Evolutionary conservation across 2,888 invertebrate genomes (phyloP), one percentile per base, ranked within the genome.

Genomic region (Pseudococcus viburni): DNA sequence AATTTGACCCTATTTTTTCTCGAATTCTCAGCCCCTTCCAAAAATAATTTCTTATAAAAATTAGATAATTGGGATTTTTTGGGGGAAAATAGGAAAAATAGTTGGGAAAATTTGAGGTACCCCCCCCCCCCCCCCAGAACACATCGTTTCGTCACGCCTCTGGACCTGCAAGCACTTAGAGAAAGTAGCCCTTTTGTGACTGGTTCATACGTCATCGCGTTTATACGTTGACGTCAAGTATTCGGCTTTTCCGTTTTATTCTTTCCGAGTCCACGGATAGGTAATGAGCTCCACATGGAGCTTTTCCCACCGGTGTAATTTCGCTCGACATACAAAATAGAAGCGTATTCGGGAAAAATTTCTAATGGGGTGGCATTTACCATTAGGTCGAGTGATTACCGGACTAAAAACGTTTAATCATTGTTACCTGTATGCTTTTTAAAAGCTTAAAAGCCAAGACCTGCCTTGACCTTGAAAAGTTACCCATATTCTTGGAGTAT

Each of bases 281-380:
- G 55, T 55, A 55, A 55, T n/a, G 55, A 55, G 55, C 55, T 55
- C 55, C 55, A 55, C 55, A 55, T 55, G 55, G 55, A 55, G 55
- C n/a, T 55, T 55, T 55, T 55, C 55, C 55, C 55, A 55, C n/a
- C 55, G 55, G 55, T 55, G 55, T 51, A 51, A 51, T 51, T 51
- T 15, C 48, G n/a, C 55, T 15, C 12, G 5, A 55, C n/a, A n/a
- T 15, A 42, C 42, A 42, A 42, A 8, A 42, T 42, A 9, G 42
- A n/a, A 55, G 17, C 55, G 55, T n/a, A 55, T 55, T n/a, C n/a
- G 55, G 3, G 15, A 51, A 51, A 51, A 51, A 51, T 51, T 51
- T 51, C 48, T 15, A 15, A 51, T 15, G 11, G 48, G 48, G 48
- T 51, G 48, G 17, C 55, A 55, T 55, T 55, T 55, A n/a, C 55